Evolutionary conservation across 2,888 invertebrate species (phyloP), one percentile per base, ranked within the genome.

Genomic region (Leucophora obtusa): DNA sequence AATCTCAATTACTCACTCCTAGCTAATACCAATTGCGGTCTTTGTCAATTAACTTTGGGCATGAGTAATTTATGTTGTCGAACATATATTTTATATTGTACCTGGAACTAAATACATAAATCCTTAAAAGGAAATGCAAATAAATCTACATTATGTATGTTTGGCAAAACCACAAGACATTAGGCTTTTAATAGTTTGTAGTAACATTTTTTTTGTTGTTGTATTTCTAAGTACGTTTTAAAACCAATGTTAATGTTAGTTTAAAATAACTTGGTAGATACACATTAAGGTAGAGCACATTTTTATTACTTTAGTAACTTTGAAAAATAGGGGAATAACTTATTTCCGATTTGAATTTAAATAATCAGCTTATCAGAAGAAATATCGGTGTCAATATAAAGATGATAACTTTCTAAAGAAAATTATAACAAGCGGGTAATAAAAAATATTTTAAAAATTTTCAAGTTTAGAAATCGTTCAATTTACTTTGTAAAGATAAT

Each of bases 1-100:
- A 81, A 81, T 81, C 70, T 81, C 81, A 81, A 81, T 81, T 81
- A 81, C 77, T 81, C 81, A 73, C 70, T 77, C 81, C 77, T 56
- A 60, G 38, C 54, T 68, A 47, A 38, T 38, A 47, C 17, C 51
- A 68, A 51, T 62, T 81, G 81, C 70, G 81, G 81, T 81, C 74
- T 77, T 73, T 81, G 70, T 77, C 81, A 81, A 81, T 81, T 81
- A 81, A 81, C 77, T 81, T 77, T 66, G 47, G 70, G 81, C 77
- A 62, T 73, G 77, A 74, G 77, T 71, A 81, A 77, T 81, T 81
- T 81, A 81, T 77, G 50, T 65, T 38, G 43, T 47, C 14, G n/a
- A 47, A 47, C 43, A 47, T 47, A 47, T n/a, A 47, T n/a, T 38
- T 47, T 47, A 47, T n/a, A 47, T 2, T n/a, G 43, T 47, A 14